phyloP scores from a whole-genome alignment of 2,113 vertebrate genomes.

The Pogonocichla stellata region DNA sequence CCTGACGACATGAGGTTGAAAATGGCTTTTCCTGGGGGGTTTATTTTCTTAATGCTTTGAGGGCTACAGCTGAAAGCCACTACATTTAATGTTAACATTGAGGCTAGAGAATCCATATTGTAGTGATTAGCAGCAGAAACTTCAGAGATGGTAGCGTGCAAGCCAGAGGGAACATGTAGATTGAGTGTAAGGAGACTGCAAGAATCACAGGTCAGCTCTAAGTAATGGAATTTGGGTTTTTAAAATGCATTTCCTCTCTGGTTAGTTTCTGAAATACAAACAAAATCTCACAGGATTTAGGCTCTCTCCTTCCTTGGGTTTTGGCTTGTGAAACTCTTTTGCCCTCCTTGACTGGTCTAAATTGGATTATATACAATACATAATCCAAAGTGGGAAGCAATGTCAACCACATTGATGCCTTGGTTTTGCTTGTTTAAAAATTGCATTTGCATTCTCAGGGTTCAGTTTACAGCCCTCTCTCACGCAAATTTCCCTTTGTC shows the following conservation, averaged over 20 bases:
- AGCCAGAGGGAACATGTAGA: background rate
- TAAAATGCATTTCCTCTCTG: slow-evolving; percentile 6
- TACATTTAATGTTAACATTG: slow-evolving; percentile 39
- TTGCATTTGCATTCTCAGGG: slow-evolving; percentile 18
- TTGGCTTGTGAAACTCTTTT: slow-evolving; percentile 1
- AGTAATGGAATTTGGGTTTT: background rate
- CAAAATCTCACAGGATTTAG: slow-evolving; percentile 36
- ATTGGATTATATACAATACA: slow-evolving; percentile 47
- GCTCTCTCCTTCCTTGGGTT: background rate
- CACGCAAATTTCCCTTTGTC: background rate
- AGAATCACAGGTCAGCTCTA: slow-evolving; percentile 9
- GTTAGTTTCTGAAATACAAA: slow-evolving; percentile 46
- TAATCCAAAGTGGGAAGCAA: slow-evolving; percentile 49
- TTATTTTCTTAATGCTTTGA: slow-evolving; percentile 45
- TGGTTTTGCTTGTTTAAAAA: slow-evolving; percentile 46
- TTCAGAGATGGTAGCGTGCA: slow-evolving; percentile 32
- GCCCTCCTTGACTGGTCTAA: slow-evolving; percentile 22
- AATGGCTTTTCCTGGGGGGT: background rate
- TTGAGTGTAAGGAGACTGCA: background rate
- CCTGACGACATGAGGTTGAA: background rate
- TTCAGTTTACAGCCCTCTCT: slow-evolving; percentile 32
- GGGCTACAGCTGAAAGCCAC: slow-evolving; percentile 24
- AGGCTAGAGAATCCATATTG: slow-evolving; percentile 36
- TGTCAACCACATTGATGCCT: slow-evolving; percentile 40
- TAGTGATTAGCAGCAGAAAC: slow-evolving; percentile 52